Evolutionary conservation across 2,113 vertebrate species (phyloP).

Genomic region (Globicephala melas): DNA sequence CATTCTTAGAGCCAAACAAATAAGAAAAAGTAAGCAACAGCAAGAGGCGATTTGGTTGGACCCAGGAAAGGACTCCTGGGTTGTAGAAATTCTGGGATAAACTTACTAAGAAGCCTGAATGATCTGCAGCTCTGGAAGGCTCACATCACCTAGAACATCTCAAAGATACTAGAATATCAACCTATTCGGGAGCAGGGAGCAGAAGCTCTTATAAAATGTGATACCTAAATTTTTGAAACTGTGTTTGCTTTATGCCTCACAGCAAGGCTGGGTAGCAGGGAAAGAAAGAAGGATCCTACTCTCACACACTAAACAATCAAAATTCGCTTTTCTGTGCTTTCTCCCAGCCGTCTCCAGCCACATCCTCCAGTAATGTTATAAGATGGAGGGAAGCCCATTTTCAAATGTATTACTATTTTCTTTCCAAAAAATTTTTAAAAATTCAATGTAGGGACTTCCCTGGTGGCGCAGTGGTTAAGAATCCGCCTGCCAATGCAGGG

Average conservation of each 20-base stretch:
- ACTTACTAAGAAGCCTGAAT: not conserved
- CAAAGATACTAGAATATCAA: not conserved
- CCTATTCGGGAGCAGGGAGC: not conserved
- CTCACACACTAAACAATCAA: not conserved
- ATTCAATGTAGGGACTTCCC: no score
- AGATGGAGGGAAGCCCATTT: not conserved
- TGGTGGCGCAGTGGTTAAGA: no score
- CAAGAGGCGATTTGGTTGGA: not conserved
- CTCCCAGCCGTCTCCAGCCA: not conserved
- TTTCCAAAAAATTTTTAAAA: not conserved
- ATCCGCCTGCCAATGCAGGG: no score
- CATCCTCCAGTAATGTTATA: rapidly evolving
- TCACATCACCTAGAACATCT: not conserved
- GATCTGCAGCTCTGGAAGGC: not conserved
- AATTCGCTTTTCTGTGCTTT: not conserved
- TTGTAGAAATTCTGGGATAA: not conserved
- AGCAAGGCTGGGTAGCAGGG: not conserved
- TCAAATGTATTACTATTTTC: not conserved
- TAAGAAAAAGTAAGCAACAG: not conserved
- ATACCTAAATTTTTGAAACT: not conserved
- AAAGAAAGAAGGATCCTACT: not conserved
- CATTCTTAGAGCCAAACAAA: not conserved
- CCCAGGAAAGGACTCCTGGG: not conserved
- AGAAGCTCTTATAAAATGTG: not conserved
- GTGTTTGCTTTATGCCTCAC: not conserved